A percentile compares a stretch with the other conserved stretches of the same genome.
phyloP scores from a whole-genome alignment of 2,888 invertebrate species.

The Erebia aethiops region DNA sequence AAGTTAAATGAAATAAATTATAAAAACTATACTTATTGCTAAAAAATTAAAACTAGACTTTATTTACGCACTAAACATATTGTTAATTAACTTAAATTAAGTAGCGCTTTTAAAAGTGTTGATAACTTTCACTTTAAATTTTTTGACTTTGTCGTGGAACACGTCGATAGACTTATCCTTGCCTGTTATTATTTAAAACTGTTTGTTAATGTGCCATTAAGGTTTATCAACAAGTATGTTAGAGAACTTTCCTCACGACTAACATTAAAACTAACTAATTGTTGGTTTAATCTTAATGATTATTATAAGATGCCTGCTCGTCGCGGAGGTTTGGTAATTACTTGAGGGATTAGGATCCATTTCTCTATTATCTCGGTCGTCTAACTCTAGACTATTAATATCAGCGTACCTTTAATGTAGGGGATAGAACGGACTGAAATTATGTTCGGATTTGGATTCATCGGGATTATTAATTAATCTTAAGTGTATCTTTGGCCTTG shows the following conservation, averaged over 20 bases:
- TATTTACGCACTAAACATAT: no score
- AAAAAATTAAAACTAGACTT: no score
- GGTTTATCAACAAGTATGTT: slow-evolving; percentile 60
- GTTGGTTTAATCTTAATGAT: slow-evolving; percentile 62
- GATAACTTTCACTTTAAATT: no score
- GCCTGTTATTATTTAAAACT: slow-evolving; percentile 48
- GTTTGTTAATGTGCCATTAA: slow-evolving; percentile 48
- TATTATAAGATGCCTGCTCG: slow-evolving; percentile 52
- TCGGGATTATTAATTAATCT: background rate
- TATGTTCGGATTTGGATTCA: slow-evolving; percentile 1
- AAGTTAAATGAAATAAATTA: no score
- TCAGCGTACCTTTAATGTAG: background rate
- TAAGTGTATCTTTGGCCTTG: background rate
- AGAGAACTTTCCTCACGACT: slow-evolving; percentile 62
- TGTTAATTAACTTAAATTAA: no score
- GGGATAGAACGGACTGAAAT: background rate
- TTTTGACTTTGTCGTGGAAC: no score
- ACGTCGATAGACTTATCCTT: no score
- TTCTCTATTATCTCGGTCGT: slow-evolving; percentile 39
- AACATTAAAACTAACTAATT: slow-evolving; percentile 67
- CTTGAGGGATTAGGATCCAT: slow-evolving; percentile 45
- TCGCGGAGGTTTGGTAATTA: slow-evolving; percentile 46
- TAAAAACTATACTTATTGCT: no score
- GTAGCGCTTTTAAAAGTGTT: no score
- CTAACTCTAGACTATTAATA: slow-evolving; percentile 13